These are phyloP conservation scores for Perca flavescens DNA, from an alignment of 2,113 vertebrate genomes.

Conservation along the genomic window DNA sequence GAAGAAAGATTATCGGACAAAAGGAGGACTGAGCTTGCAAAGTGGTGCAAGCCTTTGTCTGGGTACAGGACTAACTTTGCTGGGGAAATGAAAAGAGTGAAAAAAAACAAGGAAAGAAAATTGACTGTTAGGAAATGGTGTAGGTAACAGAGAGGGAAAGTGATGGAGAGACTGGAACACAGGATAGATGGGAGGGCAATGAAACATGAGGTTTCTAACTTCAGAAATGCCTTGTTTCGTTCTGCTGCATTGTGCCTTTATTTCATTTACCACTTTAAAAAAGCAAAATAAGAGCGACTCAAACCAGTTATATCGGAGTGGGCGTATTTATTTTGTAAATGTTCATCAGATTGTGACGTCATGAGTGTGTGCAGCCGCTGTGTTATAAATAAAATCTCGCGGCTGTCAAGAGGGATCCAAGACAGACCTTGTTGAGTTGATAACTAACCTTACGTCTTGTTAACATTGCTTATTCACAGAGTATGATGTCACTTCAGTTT, in stretches of 20 bases:
- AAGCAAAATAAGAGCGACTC: conserved; percentile 1
- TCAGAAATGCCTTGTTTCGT: not conserved
- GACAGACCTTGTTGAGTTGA: not conserved
- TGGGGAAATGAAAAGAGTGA: conserved; percentile 4
- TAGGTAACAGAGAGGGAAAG: not conserved
- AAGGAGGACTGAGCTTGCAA: conserved; percentile 38
- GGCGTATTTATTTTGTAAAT: conserved; percentile 29
- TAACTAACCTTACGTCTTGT: not conserved
- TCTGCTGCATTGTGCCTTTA: not conserved
- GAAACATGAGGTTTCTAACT: not conserved
- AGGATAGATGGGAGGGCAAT: not conserved
- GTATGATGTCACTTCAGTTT: not conserved
- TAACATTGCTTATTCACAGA: not conserved
- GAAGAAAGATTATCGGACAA: conserved; percentile 65
- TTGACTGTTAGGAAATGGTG: not conserved
- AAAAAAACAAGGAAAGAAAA: not conserved
- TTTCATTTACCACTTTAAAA: not conserved
- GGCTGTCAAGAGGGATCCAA: conserved; percentile 13
- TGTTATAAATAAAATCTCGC: conserved; percentile 26
- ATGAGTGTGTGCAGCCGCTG: not conserved
- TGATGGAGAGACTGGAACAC: not conserved
- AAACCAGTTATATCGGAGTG: conserved; percentile 7
- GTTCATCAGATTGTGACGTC: conserved; percentile 12
- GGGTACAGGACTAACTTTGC: conserved; percentile 46
- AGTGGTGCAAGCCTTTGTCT: conserved; percentile 55